These are phyloP conservation scores for Deilephila elpenor DNA, from an alignment of 2,888 invertebrate species.

Conservation along the genomic window DNA sequence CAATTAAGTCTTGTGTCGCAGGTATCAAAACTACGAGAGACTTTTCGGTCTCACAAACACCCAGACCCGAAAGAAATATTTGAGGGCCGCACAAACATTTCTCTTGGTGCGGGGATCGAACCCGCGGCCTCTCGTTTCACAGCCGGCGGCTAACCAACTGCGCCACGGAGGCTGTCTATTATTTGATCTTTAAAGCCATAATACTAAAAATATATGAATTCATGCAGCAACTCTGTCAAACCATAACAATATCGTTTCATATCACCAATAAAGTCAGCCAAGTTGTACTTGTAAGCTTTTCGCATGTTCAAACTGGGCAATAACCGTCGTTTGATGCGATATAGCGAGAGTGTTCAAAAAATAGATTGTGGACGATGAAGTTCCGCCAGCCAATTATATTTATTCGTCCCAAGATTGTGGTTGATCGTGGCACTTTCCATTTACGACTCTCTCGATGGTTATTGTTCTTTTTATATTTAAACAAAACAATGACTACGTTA, in stretches of 20 bases:
- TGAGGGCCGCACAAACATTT: too few relatives aligned
- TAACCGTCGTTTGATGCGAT: constrained; percentile 37
- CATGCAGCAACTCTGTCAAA: neutral
- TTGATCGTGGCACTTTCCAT: constrained; percentile 48
- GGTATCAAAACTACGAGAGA: too few relatives aligned
- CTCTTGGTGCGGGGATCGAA: too few relatives aligned
- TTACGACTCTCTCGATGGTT: constrained; percentile 51
- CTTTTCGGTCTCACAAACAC: too few relatives aligned
- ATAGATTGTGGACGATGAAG: constrained; percentile 33
- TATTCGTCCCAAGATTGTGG: constrained; percentile 60
- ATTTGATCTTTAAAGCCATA: too few relatives aligned
- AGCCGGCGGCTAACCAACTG: too few relatives aligned
- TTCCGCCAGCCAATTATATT: constrained; percentile 54
- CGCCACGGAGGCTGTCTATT: too few relatives aligned
- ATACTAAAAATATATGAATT: neutral
- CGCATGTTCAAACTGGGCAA: neutral
- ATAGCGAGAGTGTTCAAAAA: constrained; percentile 35
- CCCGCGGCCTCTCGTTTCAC: too few relatives aligned
- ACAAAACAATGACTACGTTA: neutral
- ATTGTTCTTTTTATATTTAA: constrained; percentile 38
- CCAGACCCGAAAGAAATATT: too few relatives aligned
- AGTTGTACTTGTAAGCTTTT: neutral
- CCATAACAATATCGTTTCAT: neutral
- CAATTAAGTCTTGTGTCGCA: too few relatives aligned
- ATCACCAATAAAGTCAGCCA: neutral